Evolutionary conservation across 1,140 invertebrate genomes (phyloP), one percentile per base, ranked within the genome.

Genomic region (Venturia canescens): DNA sequence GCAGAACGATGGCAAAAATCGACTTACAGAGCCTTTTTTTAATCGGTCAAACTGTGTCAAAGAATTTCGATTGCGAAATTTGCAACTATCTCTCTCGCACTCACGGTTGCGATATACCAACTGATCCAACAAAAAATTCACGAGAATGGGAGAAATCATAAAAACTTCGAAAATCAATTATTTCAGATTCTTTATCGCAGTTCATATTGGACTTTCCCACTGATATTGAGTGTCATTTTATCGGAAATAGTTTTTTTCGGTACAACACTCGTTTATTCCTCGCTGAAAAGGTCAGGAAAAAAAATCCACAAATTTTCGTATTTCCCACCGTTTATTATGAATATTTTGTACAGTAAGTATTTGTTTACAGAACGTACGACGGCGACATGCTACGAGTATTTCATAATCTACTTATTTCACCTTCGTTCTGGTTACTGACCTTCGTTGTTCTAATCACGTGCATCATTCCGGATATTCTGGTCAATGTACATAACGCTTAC

Each of bases 321-420:
- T 23, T 21, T n/a, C 9, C 16, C 13, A 9, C 2, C 7, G 13
- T 57, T 9, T 7, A 57, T 23, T 18, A 57, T n/a, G n/a, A n/a
- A n/a, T 23, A 26, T 23, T 63, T 69, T 29, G 70, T 26, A n/a
- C 4, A 31, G 31, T 69, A 29, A 69, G 31, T 34, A 75, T 13
- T n/a, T n/a, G 9, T 9, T 48, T 75, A 23, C 86, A 95, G 94
- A 34, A 87, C 90, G 84, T 92, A 93, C 63, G 94, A 94, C 84
- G 94, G 94, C 13, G 93, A 94, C 66, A 93, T 96, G 48, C 92
- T 94, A 3, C 93, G 93, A 80, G 94, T 95, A 0, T 95, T 95
- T 82, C 92, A 91, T 0, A 92, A 92, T 15, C 88, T 96, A 11
- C 80, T 95, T 18, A 79, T 86, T 1, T 94, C 94, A 1, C 87